phyloP scores from a whole-genome alignment of 2,797 vertebrate genomes.

The Xenops minutus region DNA sequence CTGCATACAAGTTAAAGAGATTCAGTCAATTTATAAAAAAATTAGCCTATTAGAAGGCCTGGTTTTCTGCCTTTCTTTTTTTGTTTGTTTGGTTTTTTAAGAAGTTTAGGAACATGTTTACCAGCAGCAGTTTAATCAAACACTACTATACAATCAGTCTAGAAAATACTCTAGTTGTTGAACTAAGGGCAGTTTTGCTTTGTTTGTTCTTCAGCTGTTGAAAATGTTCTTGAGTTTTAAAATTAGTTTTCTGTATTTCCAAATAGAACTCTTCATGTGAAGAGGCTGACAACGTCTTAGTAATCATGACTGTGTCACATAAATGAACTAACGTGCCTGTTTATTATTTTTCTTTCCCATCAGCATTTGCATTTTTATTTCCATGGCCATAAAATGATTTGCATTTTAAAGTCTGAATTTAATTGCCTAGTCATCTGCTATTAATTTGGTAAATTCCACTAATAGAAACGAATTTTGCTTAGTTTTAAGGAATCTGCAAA shows the following conservation, averaged over 20 bases:
- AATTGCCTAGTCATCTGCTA: background rate
- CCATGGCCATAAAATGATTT: background rate
- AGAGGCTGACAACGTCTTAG: background rate
- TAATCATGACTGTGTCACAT: background rate
- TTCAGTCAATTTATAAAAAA: background rate
- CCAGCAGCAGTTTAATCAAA: background rate
- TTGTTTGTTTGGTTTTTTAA: background rate
- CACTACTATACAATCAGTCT: background rate
- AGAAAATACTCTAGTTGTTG: background rate
- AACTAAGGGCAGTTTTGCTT: background rate
- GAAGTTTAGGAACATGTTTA: background rate
- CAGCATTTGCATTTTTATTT: background rate
- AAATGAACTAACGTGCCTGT: background rate
- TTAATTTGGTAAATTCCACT: background rate
- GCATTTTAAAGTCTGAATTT: background rate
- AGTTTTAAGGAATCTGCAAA: background rate
- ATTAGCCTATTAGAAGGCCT: background rate
- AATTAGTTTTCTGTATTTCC: background rate
- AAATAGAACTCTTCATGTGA: background rate
- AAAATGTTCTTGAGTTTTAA: background rate
- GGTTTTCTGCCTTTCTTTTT: background rate
- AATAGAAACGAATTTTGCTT: background rate
- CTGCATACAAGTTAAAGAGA: background rate
- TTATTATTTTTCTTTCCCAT: background rate
- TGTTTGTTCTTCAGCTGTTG: background rate